Evolutionary conservation across 2,888 invertebrate species (phyloP), one percentile per base, ranked within the genome.

Genomic region (Microctonus aethiopoides): DNA sequence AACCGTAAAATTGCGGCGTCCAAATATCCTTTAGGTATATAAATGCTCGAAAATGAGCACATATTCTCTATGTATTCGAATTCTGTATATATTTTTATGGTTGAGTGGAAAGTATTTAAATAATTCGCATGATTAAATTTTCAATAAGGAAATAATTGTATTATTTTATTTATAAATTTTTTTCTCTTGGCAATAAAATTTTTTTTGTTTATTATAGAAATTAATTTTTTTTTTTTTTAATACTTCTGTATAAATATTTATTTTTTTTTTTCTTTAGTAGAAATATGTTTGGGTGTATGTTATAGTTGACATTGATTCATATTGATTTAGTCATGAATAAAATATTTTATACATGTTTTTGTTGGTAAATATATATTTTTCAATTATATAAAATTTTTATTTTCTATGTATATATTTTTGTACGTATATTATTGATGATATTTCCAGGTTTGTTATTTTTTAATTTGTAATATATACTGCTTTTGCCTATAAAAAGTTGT

Each of bases 1-100:
- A 29, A 57, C 41, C 57, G 56, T 46, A 10, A 66, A 66, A 66
- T 66, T 57, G 41, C 51, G 11, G 26, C 59, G 56, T 57, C 24
- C 24, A 16, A 46, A 57, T 57, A 41, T 59, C 32, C 39, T 20
- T 7, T 7, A 10, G 20, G 32, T 57, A 20, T 29, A 63, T 63
- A 20, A 51, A 63, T 32, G 16, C 62, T 5, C 29, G 29, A 29
- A 29, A 5, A 29, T 29, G n/a, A n/a, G n/a, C n/a, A 29, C 29
- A 29, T 46, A 46, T n/a, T n/a, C n/a, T n/a, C n/a, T n/a, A n/a
- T n/a, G n/a, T n/a, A n/a, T n/a, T n/a, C n/a, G n/a, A n/a, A n/a
- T n/a, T n/a, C n/a, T n/a, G n/a, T 16, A 46, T 7, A n/a, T 20
- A 16, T 39, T 13, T 39, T 9, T 46, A 46, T 46, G 4, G 20